Evolutionary conservation across 2,888 invertebrate genomes (phyloP).

Genomic region (Callimorpha dominula): DNA sequence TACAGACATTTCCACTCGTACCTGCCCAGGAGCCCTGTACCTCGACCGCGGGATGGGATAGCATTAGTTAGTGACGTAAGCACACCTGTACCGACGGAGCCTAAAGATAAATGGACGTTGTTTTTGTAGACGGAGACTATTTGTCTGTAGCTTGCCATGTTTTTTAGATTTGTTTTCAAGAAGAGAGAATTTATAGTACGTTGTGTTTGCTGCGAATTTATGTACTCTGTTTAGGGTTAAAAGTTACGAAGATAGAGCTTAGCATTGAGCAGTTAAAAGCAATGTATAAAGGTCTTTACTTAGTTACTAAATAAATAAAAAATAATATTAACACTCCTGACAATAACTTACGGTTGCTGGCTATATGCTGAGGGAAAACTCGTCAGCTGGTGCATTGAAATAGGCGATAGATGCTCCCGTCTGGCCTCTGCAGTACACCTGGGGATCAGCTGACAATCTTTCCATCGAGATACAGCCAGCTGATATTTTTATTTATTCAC

Average conservation of each 20-base stretch:
- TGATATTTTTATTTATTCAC: too few relatives aligned
- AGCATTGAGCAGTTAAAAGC: not conserved
- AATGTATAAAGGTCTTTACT: not conserved
- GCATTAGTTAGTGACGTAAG: conserved; percentile 50
- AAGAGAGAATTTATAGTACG: not conserved
- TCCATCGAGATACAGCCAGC: too few relatives aligned
- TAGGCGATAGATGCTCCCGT: too few relatives aligned
- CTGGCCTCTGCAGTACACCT: too few relatives aligned
- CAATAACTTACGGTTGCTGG: too few relatives aligned
- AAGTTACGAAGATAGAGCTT: not conserved
- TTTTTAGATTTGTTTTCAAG: conserved; percentile 21
- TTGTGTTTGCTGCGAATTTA: not conserved
- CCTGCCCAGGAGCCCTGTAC: conserved; percentile 21
- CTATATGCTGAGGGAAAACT: too few relatives aligned
- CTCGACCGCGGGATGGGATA: conserved; percentile 46
- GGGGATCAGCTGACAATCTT: too few relatives aligned
- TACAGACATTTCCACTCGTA: conserved; percentile 6
- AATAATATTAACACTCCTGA: too few relatives aligned
- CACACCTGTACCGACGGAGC: conserved; percentile 49
- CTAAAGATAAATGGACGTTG: conserved; percentile 50
- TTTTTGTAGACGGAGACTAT: conserved; percentile 34
- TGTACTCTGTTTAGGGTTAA: not conserved
- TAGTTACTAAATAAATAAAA: not conserved
- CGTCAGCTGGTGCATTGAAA: too few relatives aligned
- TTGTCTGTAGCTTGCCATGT: conserved; percentile 13